Base-by-base conservation (phyloP, 2,113 vertebrate species). In the Chelonoidis abingdonii region DNA sequence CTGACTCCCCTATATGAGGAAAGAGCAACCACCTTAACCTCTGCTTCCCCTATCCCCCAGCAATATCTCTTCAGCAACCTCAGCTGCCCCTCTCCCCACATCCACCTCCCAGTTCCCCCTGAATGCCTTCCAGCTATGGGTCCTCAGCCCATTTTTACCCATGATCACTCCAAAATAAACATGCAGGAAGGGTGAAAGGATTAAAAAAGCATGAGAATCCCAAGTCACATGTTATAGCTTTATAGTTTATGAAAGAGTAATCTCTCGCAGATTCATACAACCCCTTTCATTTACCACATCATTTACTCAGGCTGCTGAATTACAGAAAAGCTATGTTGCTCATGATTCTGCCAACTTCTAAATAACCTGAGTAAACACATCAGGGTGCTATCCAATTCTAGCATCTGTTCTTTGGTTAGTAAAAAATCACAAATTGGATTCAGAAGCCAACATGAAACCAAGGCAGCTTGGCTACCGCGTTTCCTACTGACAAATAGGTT, bases 391-490 rank as follows among this genome's bases (percentile, higher is more conserved):
- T 97, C 96, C 96, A 98, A 97, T 89, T 84, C 87, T 91, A 95
- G 94, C 97, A 96, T 96, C 95, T 98, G 94, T 94, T 98, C 86
- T 96, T 95, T 9, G 38, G 82, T 94, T 94, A 90, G 44, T 85
- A 59, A 96, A 65, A n/a, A 97, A 84, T 0, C 80, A 89, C 80
- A 88, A 89, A 96, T 87, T 22, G 83, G 54, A 81, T 93, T 95
- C 81, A 95, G 94, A 95, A 95, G 93, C 96, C 96, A 96, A 85
- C 1, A 6, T 0, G 4, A 96, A 95, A 95, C 87, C 95, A 85
- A 96, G 94, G 92, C 92, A 91, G 81, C 72, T 76, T 76, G 72
- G 90, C 94, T 95, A 93, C 94, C 95, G 92, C 94, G 25, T 88
- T 96, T 92, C 85, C 50, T 92, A 95, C 72, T 86, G 49, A 50